Evolutionary conservation across 2,113 vertebrate genomes (phyloP).

Genomic region (Neotragus pygmaeus): DNA sequence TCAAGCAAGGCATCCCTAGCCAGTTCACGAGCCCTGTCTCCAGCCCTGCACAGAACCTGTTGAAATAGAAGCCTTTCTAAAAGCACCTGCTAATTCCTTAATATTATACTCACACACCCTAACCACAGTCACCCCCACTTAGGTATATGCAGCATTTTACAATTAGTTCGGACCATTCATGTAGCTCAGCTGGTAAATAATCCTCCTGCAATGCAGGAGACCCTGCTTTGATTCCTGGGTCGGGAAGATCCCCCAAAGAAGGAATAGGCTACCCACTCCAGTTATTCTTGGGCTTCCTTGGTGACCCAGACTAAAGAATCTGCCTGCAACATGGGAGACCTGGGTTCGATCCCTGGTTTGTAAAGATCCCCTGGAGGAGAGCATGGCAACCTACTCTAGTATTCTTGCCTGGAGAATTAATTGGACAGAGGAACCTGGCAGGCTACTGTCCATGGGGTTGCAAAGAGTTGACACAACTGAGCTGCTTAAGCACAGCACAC

Average conservation of each 20-base stretch:
- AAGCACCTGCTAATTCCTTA: background rate
- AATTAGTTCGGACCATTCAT: background rate
- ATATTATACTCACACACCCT: background rate
- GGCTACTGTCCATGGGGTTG: background rate
- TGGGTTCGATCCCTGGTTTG: background rate
- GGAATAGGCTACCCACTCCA: background rate
- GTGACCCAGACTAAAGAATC: background rate
- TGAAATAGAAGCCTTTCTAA: constrained; percentile 1
- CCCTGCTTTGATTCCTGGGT: background rate
- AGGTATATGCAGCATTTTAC: background rate
- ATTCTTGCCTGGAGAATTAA: background rate
- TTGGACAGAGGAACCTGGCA: background rate
- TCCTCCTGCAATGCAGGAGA: background rate
- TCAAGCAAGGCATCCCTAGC: background rate
- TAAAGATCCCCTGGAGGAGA: background rate
- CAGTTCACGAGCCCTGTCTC: background rate
- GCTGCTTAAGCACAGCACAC: background rate
- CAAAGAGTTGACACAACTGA: background rate
- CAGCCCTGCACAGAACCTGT: background rate
- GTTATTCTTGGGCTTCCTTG: background rate
- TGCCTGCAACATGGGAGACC: background rate
- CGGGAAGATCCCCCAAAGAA: background rate
- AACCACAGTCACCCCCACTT: background rate
- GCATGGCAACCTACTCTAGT: background rate
- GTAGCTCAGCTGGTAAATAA: background rate